Conservation (phyloP, 1,140 invertebrate genomes). For the Bombus polaris region DNA sequence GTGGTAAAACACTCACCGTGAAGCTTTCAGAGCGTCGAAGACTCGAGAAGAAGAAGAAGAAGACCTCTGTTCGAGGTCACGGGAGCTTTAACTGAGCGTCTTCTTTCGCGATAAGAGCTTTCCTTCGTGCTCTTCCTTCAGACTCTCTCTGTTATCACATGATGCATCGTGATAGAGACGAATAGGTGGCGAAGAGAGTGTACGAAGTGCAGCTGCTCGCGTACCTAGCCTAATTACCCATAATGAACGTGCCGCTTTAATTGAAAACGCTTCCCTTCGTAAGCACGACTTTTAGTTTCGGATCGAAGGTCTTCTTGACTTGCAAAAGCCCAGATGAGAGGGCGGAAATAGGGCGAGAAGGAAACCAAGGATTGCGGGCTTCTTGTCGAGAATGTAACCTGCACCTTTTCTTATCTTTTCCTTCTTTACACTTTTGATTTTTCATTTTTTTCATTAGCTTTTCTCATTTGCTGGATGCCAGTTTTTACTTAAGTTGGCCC, state of each 20-base stretch:
- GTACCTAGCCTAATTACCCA: constrained; percentile 38
- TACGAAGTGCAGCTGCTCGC: background rate
- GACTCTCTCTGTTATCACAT: constrained; percentile 12
- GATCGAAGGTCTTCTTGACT: constrained; percentile 29
- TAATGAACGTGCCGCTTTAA: constrained; percentile 51
- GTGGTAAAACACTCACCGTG: constrained; percentile 25
- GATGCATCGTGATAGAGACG: constrained; percentile 37
- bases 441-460: background rate
- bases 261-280: constrained; percentile 41
- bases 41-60: background rate
- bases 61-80: background rate
- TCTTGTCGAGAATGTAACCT: background rate
- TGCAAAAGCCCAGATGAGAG: constrained; percentile 20
- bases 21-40: constrained; percentile 34
- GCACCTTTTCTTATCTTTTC: constrained; percentile 2
- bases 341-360: background rate
- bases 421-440: background rate
- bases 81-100: background rate
- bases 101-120: constrained; percentile 48
- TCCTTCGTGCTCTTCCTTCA: constrained; percentile 1
- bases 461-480: no score
- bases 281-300: constrained; percentile 44
- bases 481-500: no score
- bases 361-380: constrained; percentile 14
- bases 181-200: background rate